Evolutionary conservation across 2,113 vertebrate species (phyloP).

Genomic region (Prunella himalayana): DNA sequence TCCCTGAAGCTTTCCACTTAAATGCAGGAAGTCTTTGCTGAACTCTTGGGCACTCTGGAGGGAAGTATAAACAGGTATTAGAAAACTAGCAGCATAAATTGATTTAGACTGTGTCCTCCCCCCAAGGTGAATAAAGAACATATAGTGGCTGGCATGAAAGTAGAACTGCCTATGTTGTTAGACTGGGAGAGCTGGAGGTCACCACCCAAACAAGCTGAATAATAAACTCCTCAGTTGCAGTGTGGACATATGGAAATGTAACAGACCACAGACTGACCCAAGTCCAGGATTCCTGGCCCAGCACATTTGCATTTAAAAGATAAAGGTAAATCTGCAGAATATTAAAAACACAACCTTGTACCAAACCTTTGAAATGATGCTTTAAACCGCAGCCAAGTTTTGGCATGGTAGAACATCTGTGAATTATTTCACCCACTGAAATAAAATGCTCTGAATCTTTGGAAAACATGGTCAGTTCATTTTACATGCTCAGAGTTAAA

Average conservation of each 20-base stretch:
- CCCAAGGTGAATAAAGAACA: not conserved
- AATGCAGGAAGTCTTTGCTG: not conserved
- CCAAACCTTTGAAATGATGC: not conserved
- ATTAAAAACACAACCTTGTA: not conserved
- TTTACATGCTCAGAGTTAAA: not conserved
- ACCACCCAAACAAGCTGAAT: not conserved
- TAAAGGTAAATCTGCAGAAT: not conserved
- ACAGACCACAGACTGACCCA: not conserved
- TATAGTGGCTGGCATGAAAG: not conserved
- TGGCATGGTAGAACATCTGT: not conserved
- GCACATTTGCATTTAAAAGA: not conserved
- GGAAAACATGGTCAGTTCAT: not conserved
- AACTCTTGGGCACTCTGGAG: not conserved
- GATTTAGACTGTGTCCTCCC: not conserved
- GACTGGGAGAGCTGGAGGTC: not conserved
- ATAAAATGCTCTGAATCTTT: not conserved
- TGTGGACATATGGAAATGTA: not conserved
- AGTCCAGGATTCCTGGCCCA: not conserved
- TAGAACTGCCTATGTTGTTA: not conserved
- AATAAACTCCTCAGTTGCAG: not conserved
- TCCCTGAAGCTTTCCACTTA: not conserved
- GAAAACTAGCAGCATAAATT: not conserved
- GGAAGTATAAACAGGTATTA: not conserved
- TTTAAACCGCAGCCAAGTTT: slow-evolving; percentile 4
- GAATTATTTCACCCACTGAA: not conserved